These are phyloP conservation scores for Stratiolaelaps scimitus DNA, from an alignment of 1,140 invertebrate genomes.

Conservation along the genomic window DNA sequence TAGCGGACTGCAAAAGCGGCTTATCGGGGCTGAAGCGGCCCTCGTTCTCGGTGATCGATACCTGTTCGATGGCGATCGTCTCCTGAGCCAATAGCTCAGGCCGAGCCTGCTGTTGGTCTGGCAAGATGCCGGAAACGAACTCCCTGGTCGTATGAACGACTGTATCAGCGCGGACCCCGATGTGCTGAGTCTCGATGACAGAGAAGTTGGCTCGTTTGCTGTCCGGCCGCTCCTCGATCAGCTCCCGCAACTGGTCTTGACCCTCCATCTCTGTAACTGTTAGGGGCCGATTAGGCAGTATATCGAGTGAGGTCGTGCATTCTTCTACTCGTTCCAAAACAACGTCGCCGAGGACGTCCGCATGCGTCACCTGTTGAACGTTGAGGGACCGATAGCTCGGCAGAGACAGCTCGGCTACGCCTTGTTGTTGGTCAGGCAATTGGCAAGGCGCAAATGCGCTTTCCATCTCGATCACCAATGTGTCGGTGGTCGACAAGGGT, in stretches of 20 bases:
- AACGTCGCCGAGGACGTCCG: constrained; percentile 23
- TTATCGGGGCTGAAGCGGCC: constrained; percentile 9
- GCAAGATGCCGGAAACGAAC: background rate
- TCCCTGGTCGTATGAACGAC: background rate
- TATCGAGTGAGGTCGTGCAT: constrained; percentile 20
- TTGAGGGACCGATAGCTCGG: constrained; percentile 8
- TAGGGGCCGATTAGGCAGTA: constrained; percentile 26
- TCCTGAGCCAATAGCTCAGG: background rate
- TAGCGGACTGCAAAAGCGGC: constrained; percentile 4
- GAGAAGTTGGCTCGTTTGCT: constrained; percentile 1
- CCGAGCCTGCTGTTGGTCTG: background rate
- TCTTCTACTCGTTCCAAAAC: constrained; percentile 25
- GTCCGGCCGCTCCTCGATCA: background rate
- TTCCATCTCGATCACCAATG: constrained; percentile 14
- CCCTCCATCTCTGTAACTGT: constrained; percentile 27
- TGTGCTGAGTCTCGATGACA: constrained; percentile 20
- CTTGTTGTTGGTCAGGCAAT: constrained; percentile 14
- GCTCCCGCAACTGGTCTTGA: constrained; percentile 23
- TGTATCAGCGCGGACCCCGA: background rate
- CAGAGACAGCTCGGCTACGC: constrained; percentile 24
- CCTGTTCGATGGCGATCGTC: constrained; percentile 15
- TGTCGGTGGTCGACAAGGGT: constrained; percentile 9
- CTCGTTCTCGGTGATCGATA: constrained; percentile 7
- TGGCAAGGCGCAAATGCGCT: constrained; percentile 1
- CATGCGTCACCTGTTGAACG: constrained; percentile 27